A percentile compares a stretch with the other conserved stretches of the same genome.
phyloP scores from a whole-genome alignment of 2,888 invertebrate species.

The Ormyrus nitidulus region DNA sequence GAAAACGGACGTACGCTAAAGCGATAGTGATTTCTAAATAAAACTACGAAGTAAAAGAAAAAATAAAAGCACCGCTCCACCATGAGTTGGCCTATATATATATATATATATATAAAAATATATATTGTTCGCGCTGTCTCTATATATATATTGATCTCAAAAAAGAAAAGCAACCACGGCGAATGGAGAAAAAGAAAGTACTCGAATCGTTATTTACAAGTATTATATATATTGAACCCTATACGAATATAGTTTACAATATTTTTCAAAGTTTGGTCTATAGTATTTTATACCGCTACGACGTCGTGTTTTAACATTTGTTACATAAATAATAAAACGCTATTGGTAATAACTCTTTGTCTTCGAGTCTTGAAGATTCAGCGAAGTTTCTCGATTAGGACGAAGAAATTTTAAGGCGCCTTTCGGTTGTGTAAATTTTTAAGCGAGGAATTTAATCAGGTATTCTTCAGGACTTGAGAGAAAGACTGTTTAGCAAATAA shows the following conservation, averaged over 20 bases:
- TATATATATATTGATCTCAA: slow-evolving; percentile 18
- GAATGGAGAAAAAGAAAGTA: background rate
- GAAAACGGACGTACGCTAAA: slow-evolving; percentile 28
- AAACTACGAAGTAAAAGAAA: background rate
- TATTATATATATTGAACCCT: background rate
- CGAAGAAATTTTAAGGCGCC: background rate
- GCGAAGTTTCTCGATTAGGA: background rate
- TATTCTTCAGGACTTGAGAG: slow-evolving; percentile 27
- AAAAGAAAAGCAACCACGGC: background rate
- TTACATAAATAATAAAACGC: slow-evolving; percentile 15
- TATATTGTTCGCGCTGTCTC: slow-evolving; percentile 23
- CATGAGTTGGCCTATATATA: slow-evolving; percentile 12
- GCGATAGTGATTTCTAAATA: slow-evolving; percentile 18
- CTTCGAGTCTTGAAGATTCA: slow-evolving; percentile 34
- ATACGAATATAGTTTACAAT: slow-evolving; percentile 38
- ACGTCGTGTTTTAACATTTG: slow-evolving; percentile 28
- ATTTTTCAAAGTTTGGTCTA: slow-evolving; percentile 47
- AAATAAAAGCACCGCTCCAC: background rate
- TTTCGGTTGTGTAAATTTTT: slow-evolving; percentile 23
- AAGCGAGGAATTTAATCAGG: background rate
- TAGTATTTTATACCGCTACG: slow-evolving; percentile 46
- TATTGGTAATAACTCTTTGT: slow-evolving; percentile 20
- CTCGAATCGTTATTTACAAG: slow-evolving; percentile 7
- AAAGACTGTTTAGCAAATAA: slow-evolving; percentile 23
- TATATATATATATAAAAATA: too few species aligned